phyloP scores from a whole-genome alignment of 2,113 vertebrate species.

The Columba livia region DNA sequence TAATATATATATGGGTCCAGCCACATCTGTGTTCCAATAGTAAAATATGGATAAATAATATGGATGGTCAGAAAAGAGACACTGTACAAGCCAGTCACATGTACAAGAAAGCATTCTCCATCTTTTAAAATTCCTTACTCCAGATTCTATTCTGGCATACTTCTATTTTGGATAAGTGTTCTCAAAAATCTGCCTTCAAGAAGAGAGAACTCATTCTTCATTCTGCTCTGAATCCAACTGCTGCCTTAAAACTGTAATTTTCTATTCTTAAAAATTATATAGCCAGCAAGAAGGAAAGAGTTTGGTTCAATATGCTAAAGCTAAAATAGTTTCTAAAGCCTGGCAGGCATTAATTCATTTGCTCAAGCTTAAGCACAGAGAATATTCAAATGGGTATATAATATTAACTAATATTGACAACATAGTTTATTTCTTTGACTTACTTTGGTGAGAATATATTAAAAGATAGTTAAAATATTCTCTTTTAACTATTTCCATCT shows the following conservation, averaged over 20 bases:
- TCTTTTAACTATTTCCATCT: slow-evolving; percentile 16
- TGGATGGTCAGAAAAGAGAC: not conserved
- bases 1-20: slow-evolving; percentile 58
- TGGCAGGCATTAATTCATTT: not conserved
- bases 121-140: slow-evolving; percentile 59
- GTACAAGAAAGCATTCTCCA: not conserved
- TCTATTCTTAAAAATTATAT: not conserved
- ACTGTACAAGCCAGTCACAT: not conserved
- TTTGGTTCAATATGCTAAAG: slow-evolving; percentile 38
- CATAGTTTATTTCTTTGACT: slow-evolving; percentile 2
- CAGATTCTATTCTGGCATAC: slow-evolving; percentile 55
- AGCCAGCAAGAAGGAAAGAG: not conserved
- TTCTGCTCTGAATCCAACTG: not conserved
- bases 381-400: not conserved
- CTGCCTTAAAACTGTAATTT: not conserved
- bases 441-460: slow-evolving; percentile 47
- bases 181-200: not conserved
- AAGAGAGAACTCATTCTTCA: not conserved
- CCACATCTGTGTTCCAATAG: slow-evolving; percentile 32
- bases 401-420: not conserved
- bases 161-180: not conserved
- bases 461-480: not conserved
- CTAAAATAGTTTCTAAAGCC: slow-evolving; percentile 2
- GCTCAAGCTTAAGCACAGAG: not conserved
- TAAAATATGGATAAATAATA: slow-evolving; percentile 8